phyloP scores from a whole-genome alignment of 2,888 invertebrate species.

The Entomobrya proxima region DNA sequence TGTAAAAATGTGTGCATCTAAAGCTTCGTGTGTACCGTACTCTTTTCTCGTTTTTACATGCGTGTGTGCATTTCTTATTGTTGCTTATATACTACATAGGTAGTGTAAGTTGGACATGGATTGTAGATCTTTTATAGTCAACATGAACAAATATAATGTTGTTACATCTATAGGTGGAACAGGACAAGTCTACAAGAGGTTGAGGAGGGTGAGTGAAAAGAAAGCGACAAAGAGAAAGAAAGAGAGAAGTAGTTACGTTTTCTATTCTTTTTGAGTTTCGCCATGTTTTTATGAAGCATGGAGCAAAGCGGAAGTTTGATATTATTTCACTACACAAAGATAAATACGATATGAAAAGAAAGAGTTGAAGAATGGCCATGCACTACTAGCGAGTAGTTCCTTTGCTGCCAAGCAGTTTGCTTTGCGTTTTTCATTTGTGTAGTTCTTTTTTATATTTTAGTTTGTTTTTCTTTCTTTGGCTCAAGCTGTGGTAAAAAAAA shows the following conservation, averaged over 20 bases:
- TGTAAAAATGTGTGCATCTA: neutral
- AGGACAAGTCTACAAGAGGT: neutral
- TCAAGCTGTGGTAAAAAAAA: conserved; percentile 26
- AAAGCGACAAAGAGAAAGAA: conserved; percentile 46
- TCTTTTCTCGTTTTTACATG: neutral
- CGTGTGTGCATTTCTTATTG: conserved; percentile 8
- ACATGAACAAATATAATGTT: conserved; percentile 27
- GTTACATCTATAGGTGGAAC: neutral
- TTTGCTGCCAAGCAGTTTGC: neutral
- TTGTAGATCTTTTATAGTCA: conserved; percentile 10
- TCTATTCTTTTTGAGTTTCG: conserved; percentile 34
- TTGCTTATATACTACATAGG: neutral
- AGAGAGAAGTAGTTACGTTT: conserved; percentile 41
- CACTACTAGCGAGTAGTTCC: neutral
- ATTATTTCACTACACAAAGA: conserved; percentile 42
- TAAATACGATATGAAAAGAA: conserved; percentile 41
- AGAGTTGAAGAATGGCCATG: conserved; percentile 20
- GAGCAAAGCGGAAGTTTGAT: conserved; percentile 47
- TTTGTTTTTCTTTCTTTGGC: neutral
- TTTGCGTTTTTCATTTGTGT: conserved; percentile 3
- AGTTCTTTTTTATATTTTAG: neutral
- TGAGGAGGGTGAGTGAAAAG: conserved; percentile 26
- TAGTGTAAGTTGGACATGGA: too few species aligned
- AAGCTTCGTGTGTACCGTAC: neutral
- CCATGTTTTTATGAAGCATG: conserved; percentile 34